A percentile compares a stretch with the other conserved stretches of the same genome.
Conservation (phyloP, 2,797 vertebrate genomes). For the Schizothorax lantsangensis region DNA sequence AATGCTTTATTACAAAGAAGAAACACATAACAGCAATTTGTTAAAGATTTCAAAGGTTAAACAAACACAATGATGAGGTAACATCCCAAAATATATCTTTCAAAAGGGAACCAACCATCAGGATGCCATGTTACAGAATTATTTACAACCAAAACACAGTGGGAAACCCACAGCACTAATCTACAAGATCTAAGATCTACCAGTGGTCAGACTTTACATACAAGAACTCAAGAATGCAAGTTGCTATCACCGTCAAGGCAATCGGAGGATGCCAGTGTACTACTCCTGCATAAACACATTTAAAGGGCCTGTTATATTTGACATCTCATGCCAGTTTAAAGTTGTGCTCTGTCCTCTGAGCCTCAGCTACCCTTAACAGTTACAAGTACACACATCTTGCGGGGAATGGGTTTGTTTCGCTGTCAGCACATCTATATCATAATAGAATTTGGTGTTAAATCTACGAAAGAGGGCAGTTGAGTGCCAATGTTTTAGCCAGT, state of each 20-base stretch:
- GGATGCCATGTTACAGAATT: slow-evolving; percentile 79
- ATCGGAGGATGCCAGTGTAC: slow-evolving; percentile 72
- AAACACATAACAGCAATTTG: slow-evolving; percentile 85
- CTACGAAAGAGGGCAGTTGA: slow-evolving; percentile 28
- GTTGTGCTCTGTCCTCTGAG: slow-evolving; percentile 31
- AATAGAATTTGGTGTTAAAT: slow-evolving; percentile 2
- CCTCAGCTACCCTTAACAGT: background rate
- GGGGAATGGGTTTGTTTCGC: background rate
- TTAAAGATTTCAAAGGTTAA: slow-evolving; percentile 76
- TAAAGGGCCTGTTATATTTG: slow-evolving; percentile 30
- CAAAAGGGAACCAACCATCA: slow-evolving; percentile 67
- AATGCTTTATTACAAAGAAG: slow-evolving; percentile 88
- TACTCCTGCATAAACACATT: slow-evolving; percentile 69
- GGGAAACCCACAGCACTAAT: slow-evolving; percentile 78
- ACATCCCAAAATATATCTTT: slow-evolving; percentile 81
- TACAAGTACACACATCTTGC: background rate
- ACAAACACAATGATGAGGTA: slow-evolving; percentile 75
- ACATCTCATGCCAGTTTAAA: slow-evolving; percentile 16
- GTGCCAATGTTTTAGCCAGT: slow-evolving; percentile 64
- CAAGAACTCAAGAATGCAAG: slow-evolving; percentile 68
- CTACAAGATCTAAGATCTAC: slow-evolving; percentile 81
- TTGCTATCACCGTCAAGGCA: slow-evolving; percentile 68
- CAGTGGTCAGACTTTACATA: slow-evolving; percentile 85
- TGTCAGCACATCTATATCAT: slow-evolving; percentile 12
- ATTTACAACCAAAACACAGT: slow-evolving; percentile 80